These are phyloP conservation scores for Nothoprocta perdicaria DNA, from an alignment of 2,113 vertebrate genomes.

Conservation along the genomic window DNA sequence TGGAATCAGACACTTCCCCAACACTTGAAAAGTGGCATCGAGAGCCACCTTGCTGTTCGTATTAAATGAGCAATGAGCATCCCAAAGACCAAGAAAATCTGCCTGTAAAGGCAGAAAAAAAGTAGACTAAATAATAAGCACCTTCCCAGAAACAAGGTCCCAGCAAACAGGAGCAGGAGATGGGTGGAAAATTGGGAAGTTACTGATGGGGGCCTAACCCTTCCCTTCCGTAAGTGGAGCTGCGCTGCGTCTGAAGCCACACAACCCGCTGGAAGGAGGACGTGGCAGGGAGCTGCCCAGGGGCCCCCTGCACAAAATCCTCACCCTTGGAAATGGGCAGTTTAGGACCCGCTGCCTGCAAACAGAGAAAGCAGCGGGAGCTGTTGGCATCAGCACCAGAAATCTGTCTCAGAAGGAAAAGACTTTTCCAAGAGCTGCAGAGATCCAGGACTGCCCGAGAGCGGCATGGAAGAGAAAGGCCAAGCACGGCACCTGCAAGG, in stretches of 20 bases:
- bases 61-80: too few relatives aligned
- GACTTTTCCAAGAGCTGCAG: background rate
- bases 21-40: background rate
- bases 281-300: fast-evolving
- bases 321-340: background rate
- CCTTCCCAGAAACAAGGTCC: background rate
- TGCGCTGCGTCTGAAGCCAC: background rate
- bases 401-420: background rate
- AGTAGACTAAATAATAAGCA: too few relatives aligned
- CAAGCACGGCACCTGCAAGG: background rate
- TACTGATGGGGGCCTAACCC: background rate
- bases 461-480: background rate
- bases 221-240: background rate
- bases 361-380: background rate
- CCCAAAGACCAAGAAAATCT: too few relatives aligned
- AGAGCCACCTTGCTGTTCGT: background rate
- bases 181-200: background rate
- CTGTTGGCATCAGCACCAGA: background rate
- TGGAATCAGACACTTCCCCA: background rate
- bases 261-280: background rate
- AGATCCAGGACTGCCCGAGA: background rate
- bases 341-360: background rate
- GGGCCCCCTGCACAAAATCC: background rate
- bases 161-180: slow-evolving; percentile 3
- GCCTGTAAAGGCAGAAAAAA: too few relatives aligned